Base-by-base conservation (phyloP, 2,888 invertebrate genomes). In the Perithous albicinctus region DNA sequence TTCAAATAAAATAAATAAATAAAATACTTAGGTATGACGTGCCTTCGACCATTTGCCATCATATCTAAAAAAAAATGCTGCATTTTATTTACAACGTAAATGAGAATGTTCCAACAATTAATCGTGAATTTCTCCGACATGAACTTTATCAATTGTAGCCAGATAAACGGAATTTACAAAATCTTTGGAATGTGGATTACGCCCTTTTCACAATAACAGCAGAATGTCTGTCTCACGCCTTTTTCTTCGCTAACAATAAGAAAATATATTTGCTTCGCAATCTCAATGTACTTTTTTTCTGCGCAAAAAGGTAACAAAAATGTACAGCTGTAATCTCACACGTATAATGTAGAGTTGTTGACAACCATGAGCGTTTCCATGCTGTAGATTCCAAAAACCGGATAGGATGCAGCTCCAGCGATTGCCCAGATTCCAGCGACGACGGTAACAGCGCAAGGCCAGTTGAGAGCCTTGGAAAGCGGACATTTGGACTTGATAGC, bases 321-420 rank as follows among this genome's bases (percentile, higher is more conserved):
- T 8, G 29, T 29, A 0, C 6, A n/a, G 5, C 29, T n/a, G 5
- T 7, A 29, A n/a, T 29, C 86, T 61, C 76, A 89, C 89, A 78
- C 83, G 73, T 88, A 89, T 41, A 70, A 77, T 6, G 83, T 84
- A 12, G 87, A 84, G 61, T 80, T 76, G 78, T 83, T 87, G 35
- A 87, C 69, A 26, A 89, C 84, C 59, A 79, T 77, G 43, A 89
- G 81, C 12, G 72, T 54, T 59, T 85, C 84, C 1, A 83, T 66
- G 15, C 67, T 74, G 80, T 89, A 88, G 63, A 86, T 84, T 54
- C 86, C 85, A 29, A 87, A 66, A 80, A 88, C 82, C 35, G 88
- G 88, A 80, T 88, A 88, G 29, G 89, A 87, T 1, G 85, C 87
- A 32, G 84, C 86, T 61, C 80, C 77, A 1, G 87, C 85, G 32